A percentile compares a stretch with the other conserved stretches of the same genome.
phyloP scores from a whole-genome alignment of 2,113 vertebrate genomes.

The Natator depressus region DNA sequence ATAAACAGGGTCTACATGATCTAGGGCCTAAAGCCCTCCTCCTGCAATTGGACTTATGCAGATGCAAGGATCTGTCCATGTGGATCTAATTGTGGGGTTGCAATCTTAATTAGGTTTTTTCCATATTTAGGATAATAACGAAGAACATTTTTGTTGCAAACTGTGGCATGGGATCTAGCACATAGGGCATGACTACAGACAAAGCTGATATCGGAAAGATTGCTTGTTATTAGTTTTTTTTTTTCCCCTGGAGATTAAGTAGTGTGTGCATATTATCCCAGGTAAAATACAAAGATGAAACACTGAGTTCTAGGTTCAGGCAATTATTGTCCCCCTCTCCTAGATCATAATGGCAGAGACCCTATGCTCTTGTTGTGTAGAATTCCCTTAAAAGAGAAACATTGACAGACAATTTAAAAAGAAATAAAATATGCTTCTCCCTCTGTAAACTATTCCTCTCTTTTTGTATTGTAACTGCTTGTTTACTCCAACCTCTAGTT shows the following conservation, averaged over 20 bases:
- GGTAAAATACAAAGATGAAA: background rate
- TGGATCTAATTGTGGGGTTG: background rate
- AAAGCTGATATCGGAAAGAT: background rate
- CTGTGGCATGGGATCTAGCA: background rate
- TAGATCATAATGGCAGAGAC: background rate
- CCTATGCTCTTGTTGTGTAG: background rate
- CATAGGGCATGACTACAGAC: background rate
- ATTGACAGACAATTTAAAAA: background rate
- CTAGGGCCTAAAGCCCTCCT: background rate
- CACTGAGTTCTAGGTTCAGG: background rate
- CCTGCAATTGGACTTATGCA: background rate
- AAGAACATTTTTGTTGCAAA: background rate
- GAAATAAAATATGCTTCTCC: background rate
- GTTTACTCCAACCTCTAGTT: background rate
- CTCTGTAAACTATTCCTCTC: background rate
- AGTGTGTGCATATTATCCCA: accelerated
- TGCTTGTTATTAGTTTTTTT: background rate
- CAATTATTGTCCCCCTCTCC: background rate
- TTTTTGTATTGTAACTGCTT: background rate
- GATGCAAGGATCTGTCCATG: background rate
- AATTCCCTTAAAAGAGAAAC: background rate
- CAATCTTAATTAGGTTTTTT: background rate
- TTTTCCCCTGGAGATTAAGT: background rate
- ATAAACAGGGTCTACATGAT: background rate
- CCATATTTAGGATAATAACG: background rate